phyloP scores from a whole-genome alignment of 92 coral and sea anemone species.

The Blastomussa wellsi region DNA sequence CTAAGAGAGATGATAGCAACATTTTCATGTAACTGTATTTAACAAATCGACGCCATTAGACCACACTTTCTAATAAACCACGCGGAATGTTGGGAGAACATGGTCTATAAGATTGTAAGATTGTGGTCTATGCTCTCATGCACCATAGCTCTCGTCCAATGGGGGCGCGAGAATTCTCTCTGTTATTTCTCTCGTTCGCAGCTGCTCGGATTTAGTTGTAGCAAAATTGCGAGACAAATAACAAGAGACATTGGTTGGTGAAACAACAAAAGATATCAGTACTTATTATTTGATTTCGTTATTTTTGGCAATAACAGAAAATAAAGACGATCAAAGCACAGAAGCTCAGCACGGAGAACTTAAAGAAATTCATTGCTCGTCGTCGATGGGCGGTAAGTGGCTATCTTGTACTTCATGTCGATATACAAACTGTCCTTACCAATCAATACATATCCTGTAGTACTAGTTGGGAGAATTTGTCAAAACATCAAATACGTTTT shows the following conservation, averaged over 20 bases:
- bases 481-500: too few relatives aligned
- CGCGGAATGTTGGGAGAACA: too few relatives aligned
- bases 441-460: neutral
- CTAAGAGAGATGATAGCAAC: too few relatives aligned
- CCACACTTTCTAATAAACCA: too few relatives aligned
- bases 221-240: neutral
- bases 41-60: too few relatives aligned
- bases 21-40: too few relatives aligned
- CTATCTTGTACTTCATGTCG: neutral
- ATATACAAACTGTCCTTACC: neutral
- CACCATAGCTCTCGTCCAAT: too few relatives aligned
- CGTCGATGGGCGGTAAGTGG: conserved; percentile 93
- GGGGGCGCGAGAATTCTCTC: too few relatives aligned
- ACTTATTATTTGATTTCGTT: neutral
- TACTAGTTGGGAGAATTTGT: neutral
- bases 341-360: conserved; percentile 94
- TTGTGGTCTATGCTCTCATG: too few relatives aligned
- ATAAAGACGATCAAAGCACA: conserved; percentile 82
- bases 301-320: conserved; percentile 61
- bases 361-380: conserved; percentile 97
- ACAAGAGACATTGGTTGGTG: neutral
- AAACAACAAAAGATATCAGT: neutral
- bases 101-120: too few relatives aligned
- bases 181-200: too few relatives aligned
- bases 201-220: too few relatives aligned